A percentile compares a stretch with the other conserved stretches of the same genome.
Evolutionary conservation across 2,888 invertebrate genomes (phyloP).

Genomic region (Ornithoptera priamus): DNA sequence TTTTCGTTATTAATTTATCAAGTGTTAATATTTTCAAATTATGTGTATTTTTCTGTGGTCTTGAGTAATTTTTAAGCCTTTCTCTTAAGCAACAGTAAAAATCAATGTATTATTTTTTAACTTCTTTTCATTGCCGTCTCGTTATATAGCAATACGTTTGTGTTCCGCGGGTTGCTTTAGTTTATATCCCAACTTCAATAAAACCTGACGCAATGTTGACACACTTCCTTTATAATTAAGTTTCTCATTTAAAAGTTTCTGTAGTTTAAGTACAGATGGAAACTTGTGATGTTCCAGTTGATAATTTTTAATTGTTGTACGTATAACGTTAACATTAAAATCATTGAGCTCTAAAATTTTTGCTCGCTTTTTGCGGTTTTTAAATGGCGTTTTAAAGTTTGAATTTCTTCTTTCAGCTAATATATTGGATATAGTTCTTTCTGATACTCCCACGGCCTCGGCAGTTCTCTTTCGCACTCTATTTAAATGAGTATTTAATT

Average conservation of each 20-base stretch:
- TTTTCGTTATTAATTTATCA: too few species aligned
- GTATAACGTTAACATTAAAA: slow-evolving; percentile 8
- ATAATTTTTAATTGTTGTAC: slow-evolving; percentile 2
- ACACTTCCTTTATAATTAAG: slow-evolving; percentile 5
- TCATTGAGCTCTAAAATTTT: not conserved
- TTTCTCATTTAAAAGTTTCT: slow-evolving; percentile 4
- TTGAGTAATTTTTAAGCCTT: not conserved
- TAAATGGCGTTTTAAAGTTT: slow-evolving; percentile 1
- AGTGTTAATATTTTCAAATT: too few species aligned
- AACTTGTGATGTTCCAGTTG: slow-evolving; percentile 3
- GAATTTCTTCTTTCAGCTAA: slow-evolving; percentile 5
- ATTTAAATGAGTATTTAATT: not conserved
- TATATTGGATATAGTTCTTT: slow-evolving; percentile 3
- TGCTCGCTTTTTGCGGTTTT: slow-evolving; percentile 3
- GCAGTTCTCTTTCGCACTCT: slow-evolving; percentile 1
- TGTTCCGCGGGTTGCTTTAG: not conserved
- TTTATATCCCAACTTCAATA: slow-evolving; percentile 2
- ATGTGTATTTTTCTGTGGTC: not conserved
- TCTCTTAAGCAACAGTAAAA: not conserved
- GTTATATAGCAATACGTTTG: not conserved
- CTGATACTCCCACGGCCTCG: not conserved
- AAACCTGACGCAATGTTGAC: slow-evolving; percentile 1
- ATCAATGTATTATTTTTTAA: not conserved
- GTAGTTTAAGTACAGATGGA: not conserved
- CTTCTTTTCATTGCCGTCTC: not conserved